Base-by-base conservation (phyloP, 2,113 vertebrate genomes). In the Cyanoramphus novaezelandiae region DNA sequence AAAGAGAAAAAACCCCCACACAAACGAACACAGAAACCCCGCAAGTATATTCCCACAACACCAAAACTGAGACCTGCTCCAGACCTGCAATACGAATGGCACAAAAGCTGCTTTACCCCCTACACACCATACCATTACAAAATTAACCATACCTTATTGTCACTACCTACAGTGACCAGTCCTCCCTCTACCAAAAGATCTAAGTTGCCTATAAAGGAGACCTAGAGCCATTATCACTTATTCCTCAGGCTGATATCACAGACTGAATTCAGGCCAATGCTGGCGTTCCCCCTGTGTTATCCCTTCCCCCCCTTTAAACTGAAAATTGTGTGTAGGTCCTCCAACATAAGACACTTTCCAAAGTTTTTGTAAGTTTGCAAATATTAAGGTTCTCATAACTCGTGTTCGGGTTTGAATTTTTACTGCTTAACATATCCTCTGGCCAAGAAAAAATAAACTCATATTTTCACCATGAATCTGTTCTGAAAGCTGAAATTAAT, bases 81-180 rank as follows among this genome's bases (percentile, higher is more conserved):
- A 41, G 29, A 43, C 27, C 47, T 11, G 4, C 17, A 39, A 15
- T 6, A 33, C 0, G 1, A 65, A 49, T 1, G 6, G 13, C 13
- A 76, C 29, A 69, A 39, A 59, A 86, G 10, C 35, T 77, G 27
- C 25, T 76, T 31, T 69, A 68, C 2, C 5, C 9, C 2, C 24
- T 41, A 14, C 9, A 9, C 0, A 39, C 17, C 3, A 1, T 5
- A 17, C 6, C 0, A 0, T 21, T 72, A 69, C 29, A 65, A 82
- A 86, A 65, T 59, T 11, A 79, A 43, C 17, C 9, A 10, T 69
- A 29, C 15, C 6, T 10, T 41, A 28, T 25, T 17, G 10, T 13
- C 29, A 39, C 18, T n/a, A 37, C 4, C 23, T 11, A 23, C 0
- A 2, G 15, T 11, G 11, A 90, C 39, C 3, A 49, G 10, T 7